These are phyloP conservation scores for Drosophila ogumai DNA, from an alignment of 1,140 invertebrate genomes.

Conservation along the genomic window DNA sequence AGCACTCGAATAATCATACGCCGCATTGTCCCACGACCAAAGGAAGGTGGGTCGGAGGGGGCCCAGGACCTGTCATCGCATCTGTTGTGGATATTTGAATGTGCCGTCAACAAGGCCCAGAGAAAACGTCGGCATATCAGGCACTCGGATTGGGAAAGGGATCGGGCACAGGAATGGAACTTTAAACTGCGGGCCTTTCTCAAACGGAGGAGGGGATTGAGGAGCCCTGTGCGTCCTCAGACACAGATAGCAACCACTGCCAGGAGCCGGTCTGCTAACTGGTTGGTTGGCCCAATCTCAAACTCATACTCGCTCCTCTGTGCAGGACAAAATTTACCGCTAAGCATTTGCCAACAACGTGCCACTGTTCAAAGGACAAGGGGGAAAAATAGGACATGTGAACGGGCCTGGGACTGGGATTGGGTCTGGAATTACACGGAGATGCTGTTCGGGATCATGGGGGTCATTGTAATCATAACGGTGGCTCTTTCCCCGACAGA, in stretches of 20 bases:
- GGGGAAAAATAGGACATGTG: conserved; percentile 12
- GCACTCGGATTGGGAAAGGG: conserved; percentile 24
- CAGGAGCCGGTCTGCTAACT: conserved; percentile 27
- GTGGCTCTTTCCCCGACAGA: conserved; percentile 4
- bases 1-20: conserved; percentile 72
- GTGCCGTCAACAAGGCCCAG: conserved; percentile 45
- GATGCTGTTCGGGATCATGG: conserved; percentile 69
- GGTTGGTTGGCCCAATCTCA: conserved; percentile 21
- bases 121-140: conserved; percentile 40
- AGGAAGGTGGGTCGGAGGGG: neutral
- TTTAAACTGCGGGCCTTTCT: conserved; percentile 54
- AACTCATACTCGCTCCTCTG: conserved; percentile 19
- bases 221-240: conserved; percentile 20
- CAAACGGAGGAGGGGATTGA: neutral
- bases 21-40: conserved; percentile 56
- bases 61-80: conserved; percentile 8
- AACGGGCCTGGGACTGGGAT: conserved; percentile 6
- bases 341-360: conserved; percentile 73
- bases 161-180: conserved; percentile 31
- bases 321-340: conserved; percentile 68
- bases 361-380: conserved; percentile 56
- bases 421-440: conserved; percentile 12
- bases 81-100: conserved; percentile 61
- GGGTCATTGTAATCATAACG: conserved; percentile 76
- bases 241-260: conserved; percentile 52